phyloP scores from a whole-genome alignment of 2,888 invertebrate species.

The Nemoura dubitans region DNA sequence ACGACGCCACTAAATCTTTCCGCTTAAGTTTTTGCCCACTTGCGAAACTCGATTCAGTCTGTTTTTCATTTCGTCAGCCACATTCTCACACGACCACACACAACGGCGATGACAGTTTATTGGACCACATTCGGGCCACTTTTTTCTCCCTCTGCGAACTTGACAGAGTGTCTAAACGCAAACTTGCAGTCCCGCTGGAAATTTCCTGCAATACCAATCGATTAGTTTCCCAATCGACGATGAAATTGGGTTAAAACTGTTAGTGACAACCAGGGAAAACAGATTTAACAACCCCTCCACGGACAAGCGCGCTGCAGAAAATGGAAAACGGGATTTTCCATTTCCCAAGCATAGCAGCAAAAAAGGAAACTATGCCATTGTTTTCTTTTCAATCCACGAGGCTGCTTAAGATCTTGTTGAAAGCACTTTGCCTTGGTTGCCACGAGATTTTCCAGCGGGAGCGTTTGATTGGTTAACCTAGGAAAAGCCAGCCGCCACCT shows the following conservation, averaged over 20 bases:
- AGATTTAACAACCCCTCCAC: neutral
- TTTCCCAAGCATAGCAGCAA: neutral
- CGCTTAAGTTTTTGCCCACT: neutral
- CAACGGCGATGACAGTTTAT: neutral
- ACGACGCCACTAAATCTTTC: neutral
- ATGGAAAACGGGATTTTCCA: neutral
- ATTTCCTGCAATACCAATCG: neutral
- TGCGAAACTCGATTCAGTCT: neutral
- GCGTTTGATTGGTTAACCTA: neutral
- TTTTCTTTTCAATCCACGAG: neutral
- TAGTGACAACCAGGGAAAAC: neutral
- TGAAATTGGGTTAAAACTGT: slow-evolving; percentile 12
- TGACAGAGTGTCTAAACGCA: too few relatives aligned
- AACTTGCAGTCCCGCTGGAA: too few relatives aligned
- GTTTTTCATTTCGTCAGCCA: neutral
- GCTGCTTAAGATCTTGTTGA: neutral
- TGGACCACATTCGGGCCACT: neutral
- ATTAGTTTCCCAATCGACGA: neutral
- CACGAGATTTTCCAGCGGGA: neutral
- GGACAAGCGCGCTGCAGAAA: neutral
- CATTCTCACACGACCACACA: neutral
- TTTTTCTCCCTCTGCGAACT: too few relatives aligned
- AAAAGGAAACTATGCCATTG: neutral
- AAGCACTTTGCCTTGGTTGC: neutral
- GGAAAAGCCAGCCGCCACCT: neutral